Base-by-base conservation (phyloP, 2,888 invertebrate genomes). In the Pterostichus madidus region DNA sequence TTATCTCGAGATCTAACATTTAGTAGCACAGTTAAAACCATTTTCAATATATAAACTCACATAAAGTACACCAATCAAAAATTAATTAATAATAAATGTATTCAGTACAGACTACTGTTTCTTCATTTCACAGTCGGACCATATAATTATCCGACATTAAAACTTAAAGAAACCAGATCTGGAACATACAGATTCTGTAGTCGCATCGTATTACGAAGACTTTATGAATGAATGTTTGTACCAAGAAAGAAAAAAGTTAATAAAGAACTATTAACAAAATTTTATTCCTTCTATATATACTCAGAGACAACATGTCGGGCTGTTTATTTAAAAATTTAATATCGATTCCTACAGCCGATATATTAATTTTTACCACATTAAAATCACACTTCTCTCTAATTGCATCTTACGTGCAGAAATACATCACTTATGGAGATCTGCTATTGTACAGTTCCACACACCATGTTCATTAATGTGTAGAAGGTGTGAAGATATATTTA, bases 111-210 rank as follows among this genome's bases (percentile, higher is more conserved):
- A 39, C 68, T 64, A 31, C 13, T 64, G 31, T 13, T 35, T 31
- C n/a, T 32, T 35, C 15, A 44, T 71, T 71, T 44, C 68, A 17
- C 68, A 71, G 44, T 8, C 44, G 68, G 44, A 71, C 44, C 68
- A 17, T 71, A 44, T 71, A 71, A 46, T 71, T 71, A 71, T 71
- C 17, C 3, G 46, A 71, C 44, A 44, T 68, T 7, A 71, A 71
- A 71, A 44, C 68, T 39, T 15, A 35, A 39, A 5, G 5, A 13
- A 71, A 71, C 68, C 39, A n/a, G 68, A 71, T 71, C 68, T 71
- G 44, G 17, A 44, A 44, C 39, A 71, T 11, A 44, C 32, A 39
- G 44, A 17, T 71, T 15, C 44, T 71, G 68, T 44, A 17, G 68
- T 71, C 17, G 68, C n/a, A 71, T 39, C 10, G 17, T 13, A 56